Conservation (phyloP, 2,797 vertebrate species). For the Leuciscus waleckii region DNA sequence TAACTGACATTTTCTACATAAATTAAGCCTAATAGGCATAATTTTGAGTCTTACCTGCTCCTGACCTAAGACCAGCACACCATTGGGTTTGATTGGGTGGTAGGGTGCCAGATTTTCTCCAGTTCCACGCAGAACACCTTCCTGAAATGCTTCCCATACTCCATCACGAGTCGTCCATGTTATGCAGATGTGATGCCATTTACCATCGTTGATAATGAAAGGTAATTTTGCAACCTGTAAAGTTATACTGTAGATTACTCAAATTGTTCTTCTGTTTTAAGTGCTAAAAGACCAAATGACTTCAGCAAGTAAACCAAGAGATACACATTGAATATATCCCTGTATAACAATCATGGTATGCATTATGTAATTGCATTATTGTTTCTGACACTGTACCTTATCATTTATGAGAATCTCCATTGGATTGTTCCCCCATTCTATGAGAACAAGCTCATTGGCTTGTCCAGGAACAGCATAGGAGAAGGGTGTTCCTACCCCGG, state of each 20-base stretch:
- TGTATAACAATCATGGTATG: not conserved
- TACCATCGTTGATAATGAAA: conserved; percentile 91
- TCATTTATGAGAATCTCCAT: conserved; percentile 98
- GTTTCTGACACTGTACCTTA: conserved; percentile 80
- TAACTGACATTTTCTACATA: not conserved
- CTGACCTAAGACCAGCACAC: conserved; percentile 92
- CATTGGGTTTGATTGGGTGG: conserved; percentile 94
- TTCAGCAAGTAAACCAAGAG: not conserved
- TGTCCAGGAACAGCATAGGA: conserved; percentile 94
- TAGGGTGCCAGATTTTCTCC: conserved; percentile 95
- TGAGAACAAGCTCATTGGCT: conserved; percentile 94
- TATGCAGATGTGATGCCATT: conserved; percentile 96
- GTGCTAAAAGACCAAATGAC: not conserved
- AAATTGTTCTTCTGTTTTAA: not conserved
- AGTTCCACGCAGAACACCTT: conserved; percentile 86
- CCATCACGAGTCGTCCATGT: conserved; percentile 96
- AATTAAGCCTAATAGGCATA: not conserved
- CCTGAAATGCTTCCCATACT: conserved; percentile 96
- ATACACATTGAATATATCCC: not conserved
- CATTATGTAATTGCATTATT: not conserved
- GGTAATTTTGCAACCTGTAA: conserved; percentile 91
- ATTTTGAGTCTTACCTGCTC: conserved; percentile 84
- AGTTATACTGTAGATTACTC: not conserved
- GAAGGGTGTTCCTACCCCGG: conserved; percentile 94
- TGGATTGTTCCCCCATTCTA: conserved; percentile 98